Evolutionary conservation across 2,797 vertebrate species (phyloP).

Genomic region (Mormyrus proboscirostris): DNA sequence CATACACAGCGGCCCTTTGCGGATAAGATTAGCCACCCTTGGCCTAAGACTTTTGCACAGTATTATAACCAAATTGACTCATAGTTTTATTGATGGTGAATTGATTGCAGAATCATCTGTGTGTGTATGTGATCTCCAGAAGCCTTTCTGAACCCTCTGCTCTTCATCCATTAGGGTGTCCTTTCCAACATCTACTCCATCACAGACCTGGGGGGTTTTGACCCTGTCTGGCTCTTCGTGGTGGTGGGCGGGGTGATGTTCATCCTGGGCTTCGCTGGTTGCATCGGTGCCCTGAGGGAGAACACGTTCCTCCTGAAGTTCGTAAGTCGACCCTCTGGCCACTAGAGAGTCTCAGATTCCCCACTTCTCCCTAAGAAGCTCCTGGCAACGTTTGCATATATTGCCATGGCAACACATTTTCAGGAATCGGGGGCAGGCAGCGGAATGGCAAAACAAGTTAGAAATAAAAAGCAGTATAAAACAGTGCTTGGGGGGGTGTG

Average conservation of each 20-base stretch:
- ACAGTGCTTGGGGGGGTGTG: too few species aligned
- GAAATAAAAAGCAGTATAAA: not conserved
- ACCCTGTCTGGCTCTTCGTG: slow-evolving; percentile 96
- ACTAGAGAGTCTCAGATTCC: not conserved
- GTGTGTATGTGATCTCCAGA: not conserved
- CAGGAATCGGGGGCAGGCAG: not conserved
- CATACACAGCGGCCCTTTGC: not conserved
- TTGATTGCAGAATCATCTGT: not conserved
- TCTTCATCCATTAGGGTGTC: slow-evolving; percentile 69
- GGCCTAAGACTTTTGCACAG: not conserved
- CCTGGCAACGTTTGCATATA: not conserved
- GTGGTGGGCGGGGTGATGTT: slow-evolving; percentile 98
- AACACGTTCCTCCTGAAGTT: slow-evolving; percentile 97
- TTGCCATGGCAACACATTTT: not conserved
- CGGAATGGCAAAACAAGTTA: not conserved
- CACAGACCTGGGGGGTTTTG: slow-evolving; percentile 92
- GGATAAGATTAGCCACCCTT: not conserved
- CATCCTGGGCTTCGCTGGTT: slow-evolving; percentile 93
- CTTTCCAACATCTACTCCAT: slow-evolving; percentile 98
- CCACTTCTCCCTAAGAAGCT: not conserved
- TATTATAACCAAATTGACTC: not conserved
- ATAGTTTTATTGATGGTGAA: not conserved
- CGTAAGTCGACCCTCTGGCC: slow-evolving; percentile 61
- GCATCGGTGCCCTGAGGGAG: slow-evolving; percentile 91
- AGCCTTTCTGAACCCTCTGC: not conserved